Conservation (phyloP, 2,113 vertebrate species). For the Nesospiza acunhae region DNA sequence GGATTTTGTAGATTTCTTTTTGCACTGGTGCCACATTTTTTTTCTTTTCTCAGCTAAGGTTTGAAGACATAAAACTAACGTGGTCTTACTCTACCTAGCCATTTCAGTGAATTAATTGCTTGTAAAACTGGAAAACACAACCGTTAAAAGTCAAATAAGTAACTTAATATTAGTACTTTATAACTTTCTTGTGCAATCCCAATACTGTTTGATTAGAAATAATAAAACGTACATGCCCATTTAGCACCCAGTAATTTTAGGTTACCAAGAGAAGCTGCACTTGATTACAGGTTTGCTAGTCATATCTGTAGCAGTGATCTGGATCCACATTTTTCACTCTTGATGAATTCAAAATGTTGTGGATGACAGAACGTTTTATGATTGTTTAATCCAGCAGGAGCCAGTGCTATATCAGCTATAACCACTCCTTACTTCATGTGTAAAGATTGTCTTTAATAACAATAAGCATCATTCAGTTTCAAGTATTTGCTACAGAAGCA, state of each 20-base stretch:
- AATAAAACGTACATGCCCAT: background rate
- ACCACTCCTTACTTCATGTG: background rate
- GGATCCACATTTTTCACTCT: background rate
- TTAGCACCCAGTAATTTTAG: background rate
- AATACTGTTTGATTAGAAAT: background rate
- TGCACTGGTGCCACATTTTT: background rate
- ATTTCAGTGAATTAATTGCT: background rate
- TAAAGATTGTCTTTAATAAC: background rate
- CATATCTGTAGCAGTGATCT: background rate
- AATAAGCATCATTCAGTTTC: background rate
- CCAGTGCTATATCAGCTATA: background rate
- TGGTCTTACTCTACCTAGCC: background rate
- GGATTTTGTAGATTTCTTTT: background rate
- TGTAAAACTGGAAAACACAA: background rate
- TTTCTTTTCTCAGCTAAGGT: background rate
- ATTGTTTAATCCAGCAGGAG: background rate
- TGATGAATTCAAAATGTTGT: fast-evolving
- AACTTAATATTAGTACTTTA: background rate
- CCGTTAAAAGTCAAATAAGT: background rate
- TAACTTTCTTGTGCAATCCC: background rate
- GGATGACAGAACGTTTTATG: background rate
- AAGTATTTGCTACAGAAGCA: background rate
- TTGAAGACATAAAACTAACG: background rate
- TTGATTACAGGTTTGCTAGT: background rate
- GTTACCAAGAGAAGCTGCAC: background rate